A percentile compares a stretch with the other conserved stretches of the same genome.
Conservation (phyloP, 2,113 vertebrate genomes). For the Serilophus lunatus region DNA sequence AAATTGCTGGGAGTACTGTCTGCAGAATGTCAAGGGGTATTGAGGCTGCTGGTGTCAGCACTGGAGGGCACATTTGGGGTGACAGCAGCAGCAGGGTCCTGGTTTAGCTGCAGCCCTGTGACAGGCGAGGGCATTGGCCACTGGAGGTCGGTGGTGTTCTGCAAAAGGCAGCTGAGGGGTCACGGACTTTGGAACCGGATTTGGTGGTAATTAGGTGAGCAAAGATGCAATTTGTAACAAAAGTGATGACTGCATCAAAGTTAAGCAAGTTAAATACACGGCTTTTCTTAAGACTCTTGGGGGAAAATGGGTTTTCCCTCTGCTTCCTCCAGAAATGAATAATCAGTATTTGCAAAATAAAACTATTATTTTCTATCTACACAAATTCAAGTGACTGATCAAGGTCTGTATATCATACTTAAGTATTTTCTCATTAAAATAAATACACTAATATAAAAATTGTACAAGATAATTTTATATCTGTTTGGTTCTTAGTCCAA, state of each 20-base stretch:
- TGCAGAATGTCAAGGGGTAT: background rate
- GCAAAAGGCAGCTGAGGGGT: background rate
- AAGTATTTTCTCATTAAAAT: background rate
- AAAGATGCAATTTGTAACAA: background rate
- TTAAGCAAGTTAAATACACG: background rate
- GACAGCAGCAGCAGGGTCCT: background rate
- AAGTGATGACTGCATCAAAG: background rate
- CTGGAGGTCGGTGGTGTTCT: slow-evolving; percentile 4
- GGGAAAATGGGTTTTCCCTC: background rate
- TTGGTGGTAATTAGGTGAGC: background rate
- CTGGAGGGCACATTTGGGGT: background rate
- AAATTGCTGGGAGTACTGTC: background rate
- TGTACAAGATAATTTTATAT: background rate
- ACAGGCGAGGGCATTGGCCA: background rate
- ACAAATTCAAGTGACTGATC: background rate
- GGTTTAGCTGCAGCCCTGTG: no score
- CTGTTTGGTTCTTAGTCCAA: background rate
- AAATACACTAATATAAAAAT: background rate
- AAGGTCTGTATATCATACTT: background rate
- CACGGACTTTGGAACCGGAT: accelerated
- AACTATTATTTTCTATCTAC: background rate
- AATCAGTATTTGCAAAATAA: background rate
- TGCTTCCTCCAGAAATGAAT: slow-evolving; percentile 5
- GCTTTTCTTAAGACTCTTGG: background rate
- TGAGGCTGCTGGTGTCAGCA: background rate